Conservation (phyloP, 1,140 invertebrate species). For the Drosophila subpulchrella region DNA sequence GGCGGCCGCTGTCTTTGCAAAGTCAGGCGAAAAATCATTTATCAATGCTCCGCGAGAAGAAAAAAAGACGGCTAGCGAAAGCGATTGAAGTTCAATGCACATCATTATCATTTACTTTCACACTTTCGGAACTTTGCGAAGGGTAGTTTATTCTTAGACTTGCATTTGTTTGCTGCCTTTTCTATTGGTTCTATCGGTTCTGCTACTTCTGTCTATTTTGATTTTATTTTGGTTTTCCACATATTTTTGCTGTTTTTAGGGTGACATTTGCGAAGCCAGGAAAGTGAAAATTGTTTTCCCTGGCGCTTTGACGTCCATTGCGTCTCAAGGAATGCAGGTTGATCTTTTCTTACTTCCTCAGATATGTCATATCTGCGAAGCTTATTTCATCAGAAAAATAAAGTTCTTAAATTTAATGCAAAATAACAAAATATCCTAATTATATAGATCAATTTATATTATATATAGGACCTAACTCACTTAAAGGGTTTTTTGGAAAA, state of each 20-base stretch:
- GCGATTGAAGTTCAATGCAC: constrained; percentile 84
- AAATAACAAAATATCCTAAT: no score
- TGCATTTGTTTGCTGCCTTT: constrained; percentile 53
- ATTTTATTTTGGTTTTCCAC: constrained; percentile 64
- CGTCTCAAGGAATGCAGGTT: constrained; percentile 42
- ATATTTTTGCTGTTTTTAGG: constrained; percentile 81
- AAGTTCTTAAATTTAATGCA: no score
- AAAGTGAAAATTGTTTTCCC: constrained; percentile 57
- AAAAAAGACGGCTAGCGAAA: constrained; percentile 16
- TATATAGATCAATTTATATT: no score
- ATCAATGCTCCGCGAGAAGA: constrained; percentile 40
- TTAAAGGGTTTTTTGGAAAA: no score
- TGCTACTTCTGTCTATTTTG: constrained; percentile 42
- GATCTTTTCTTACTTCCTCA: constrained; percentile 15
- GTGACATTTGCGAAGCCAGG: constrained; percentile 71
- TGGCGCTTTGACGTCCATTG: constrained; percentile 43
- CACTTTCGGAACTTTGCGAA: constrained; percentile 57
- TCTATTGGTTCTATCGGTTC: constrained; percentile 23
- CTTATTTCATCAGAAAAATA: not conserved
- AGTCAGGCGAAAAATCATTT: constrained; percentile 62
- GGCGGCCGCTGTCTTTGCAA: constrained; percentile 31
- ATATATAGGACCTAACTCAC: no score
- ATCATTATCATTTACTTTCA: constrained; percentile 76
- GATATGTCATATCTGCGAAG: constrained; percentile 6
- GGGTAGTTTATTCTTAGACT: constrained; percentile 78